These are phyloP conservation scores for Coleophora deauratella DNA, from an alignment of 2,888 invertebrate genomes.

Conservation along the genomic window DNA sequence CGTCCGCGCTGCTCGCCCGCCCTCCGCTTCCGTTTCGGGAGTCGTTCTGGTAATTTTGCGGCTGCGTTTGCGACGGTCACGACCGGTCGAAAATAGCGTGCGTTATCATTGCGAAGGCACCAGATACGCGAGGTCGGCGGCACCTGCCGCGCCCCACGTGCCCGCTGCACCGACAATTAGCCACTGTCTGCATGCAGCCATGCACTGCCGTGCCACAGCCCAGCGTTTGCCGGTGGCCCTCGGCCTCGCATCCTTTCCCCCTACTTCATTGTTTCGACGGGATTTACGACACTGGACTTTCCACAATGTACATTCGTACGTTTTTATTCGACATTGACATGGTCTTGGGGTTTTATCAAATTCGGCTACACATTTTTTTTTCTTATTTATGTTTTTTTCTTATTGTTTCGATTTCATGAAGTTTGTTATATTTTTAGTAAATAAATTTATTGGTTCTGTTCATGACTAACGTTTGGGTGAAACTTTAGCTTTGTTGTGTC, in stretches of 20 bases:
- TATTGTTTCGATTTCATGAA: too few relatives aligned
- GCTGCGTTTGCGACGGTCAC: slow-evolving; percentile 60
- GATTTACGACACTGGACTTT: slow-evolving; percentile 11
- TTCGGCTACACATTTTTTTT: too few relatives aligned
- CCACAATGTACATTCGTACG: slow-evolving; percentile 12
- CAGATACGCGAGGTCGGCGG: slow-evolving; percentile 69
- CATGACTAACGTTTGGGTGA: too few relatives aligned
- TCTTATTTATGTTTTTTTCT: too few relatives aligned
- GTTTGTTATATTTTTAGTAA: too few relatives aligned
- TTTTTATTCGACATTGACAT: slow-evolving; percentile 1
- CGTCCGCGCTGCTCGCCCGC: slow-evolving; percentile 15
- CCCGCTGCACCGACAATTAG: slow-evolving; percentile 39
- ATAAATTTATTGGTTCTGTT: too few relatives aligned
- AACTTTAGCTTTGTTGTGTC: too few relatives aligned
- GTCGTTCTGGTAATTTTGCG: slow-evolving; percentile 42
- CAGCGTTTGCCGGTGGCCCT: slow-evolving; percentile 2
- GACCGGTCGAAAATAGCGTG: slow-evolving; percentile 60
- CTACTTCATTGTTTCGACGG: slow-evolving; percentile 12
- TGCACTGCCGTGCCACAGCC: slow-evolving; percentile 10
- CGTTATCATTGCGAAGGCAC: slow-evolving; percentile 70
- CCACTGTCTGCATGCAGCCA: slow-evolving; percentile 17
- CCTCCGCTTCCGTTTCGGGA: slow-evolving; percentile 44
- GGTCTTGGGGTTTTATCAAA: neutral
- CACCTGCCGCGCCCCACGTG: slow-evolving; percentile 64
- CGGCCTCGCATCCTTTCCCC: slow-evolving; percentile 13